Percentiles rank a stretch among this genome's conserved stretches.
Evolutionary conservation across 1,140 invertebrate species (phyloP).

Genomic region (Drosophila dunni): DNA sequence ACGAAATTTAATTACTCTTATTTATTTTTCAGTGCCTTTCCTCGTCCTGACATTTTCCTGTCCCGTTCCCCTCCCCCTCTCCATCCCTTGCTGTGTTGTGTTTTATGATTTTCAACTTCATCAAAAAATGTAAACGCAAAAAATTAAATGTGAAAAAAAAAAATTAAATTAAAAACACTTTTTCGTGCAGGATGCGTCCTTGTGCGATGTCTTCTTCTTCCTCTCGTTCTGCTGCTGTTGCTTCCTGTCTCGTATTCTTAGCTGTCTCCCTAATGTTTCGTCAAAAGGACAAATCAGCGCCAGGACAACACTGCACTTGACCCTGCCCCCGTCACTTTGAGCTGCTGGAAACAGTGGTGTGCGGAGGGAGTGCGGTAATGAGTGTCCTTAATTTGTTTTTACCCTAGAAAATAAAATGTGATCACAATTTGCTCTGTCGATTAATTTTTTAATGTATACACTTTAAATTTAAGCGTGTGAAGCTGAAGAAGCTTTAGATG

Average conservation of each 20-base stretch:
- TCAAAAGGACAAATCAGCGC: constrained; percentile 56
- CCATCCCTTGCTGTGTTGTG: constrained; percentile 33
- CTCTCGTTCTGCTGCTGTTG: constrained; percentile 5
- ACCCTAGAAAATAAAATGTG: constrained; percentile 12
- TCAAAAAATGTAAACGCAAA: constrained; percentile 75
- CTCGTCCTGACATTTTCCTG: constrained; percentile 1
- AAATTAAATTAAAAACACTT: constrained; percentile 82
- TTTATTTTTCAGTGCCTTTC: constrained; percentile 76
- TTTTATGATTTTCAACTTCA: constrained; percentile 77
- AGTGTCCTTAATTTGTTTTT: constrained; percentile 47
- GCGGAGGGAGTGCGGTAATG: constrained; percentile 24
- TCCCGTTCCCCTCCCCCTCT: constrained; percentile 4
- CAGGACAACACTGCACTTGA: constrained; percentile 30
- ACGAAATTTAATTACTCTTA: constrained; percentile 84
- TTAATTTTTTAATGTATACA: constrained; percentile 48
- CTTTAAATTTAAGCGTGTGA: background rate
- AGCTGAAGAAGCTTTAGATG: background rate
- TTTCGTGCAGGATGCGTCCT: constrained; percentile 63
- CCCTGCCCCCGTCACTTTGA: constrained; percentile 1
- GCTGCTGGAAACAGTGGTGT: background rate
- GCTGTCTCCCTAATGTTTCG: constrained; percentile 58
- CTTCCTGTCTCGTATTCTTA: constrained; percentile 38
- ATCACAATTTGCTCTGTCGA: constrained; percentile 20
- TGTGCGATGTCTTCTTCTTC: constrained; percentile 6
- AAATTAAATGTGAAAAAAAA: constrained; percentile 77